These are phyloP conservation scores for Sebastes kiyomatsui DNA, from an alignment of 2,797 vertebrate species.

Conservation along the genomic window DNA sequence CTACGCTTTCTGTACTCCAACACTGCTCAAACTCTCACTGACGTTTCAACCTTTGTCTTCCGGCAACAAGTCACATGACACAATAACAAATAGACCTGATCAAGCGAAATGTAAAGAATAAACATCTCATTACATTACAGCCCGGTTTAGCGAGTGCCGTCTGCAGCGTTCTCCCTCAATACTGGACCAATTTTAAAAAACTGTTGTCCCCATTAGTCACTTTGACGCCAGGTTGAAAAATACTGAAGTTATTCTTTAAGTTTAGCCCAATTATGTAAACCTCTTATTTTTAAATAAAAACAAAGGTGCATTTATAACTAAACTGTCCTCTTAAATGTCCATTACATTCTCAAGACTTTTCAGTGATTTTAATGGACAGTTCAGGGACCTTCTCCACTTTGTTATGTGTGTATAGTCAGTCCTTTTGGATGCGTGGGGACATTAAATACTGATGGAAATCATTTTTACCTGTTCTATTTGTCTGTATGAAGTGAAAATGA, in stretches of 20 bases:
- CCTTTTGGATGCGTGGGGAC: neutral
- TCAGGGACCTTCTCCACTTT: neutral
- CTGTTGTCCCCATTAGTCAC: fast-evolving
- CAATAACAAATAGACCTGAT: no score
- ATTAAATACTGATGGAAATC: neutral
- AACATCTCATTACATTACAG: neutral
- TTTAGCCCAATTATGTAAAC: neutral
- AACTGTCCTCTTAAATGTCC: neutral
- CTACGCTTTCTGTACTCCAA: no score
- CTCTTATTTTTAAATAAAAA: neutral
- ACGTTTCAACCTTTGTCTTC: no score
- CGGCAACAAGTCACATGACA: no score
- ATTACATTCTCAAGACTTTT: neutral
- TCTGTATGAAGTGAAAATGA: neutral
- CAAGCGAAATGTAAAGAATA: no score
- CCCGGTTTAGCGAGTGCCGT: neutral
- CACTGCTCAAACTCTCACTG: no score
- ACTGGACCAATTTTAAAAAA: neutral
- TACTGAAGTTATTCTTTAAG: no score
- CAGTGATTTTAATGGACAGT: neutral
- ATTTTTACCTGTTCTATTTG: neutral
- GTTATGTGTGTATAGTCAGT: neutral
- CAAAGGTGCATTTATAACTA: neutral
- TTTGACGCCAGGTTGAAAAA: neutral
- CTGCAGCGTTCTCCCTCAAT: neutral